Conservation (phyloP, 2,888 invertebrate species). For the Venusia cambrica region DNA sequence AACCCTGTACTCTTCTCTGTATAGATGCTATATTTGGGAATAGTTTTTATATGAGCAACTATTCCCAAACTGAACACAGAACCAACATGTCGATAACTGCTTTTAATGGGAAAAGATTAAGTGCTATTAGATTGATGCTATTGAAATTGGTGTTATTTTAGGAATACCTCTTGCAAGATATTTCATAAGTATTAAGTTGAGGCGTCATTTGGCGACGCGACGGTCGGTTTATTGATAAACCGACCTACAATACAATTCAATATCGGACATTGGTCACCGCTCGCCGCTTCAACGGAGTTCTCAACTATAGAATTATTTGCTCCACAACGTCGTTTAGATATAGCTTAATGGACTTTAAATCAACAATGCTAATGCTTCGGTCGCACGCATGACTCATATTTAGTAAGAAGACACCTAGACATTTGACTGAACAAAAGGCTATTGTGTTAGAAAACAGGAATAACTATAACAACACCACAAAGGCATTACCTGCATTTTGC, state of each 20-base stretch:
- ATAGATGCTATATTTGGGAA: no score
- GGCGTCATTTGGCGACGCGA: slow-evolving; percentile 7
- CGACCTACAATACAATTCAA: slow-evolving; percentile 45
- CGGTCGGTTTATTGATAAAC: slow-evolving; percentile 44
- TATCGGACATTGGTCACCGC: slow-evolving; percentile 34
- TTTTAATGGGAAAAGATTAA: no score
- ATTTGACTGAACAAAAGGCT: slow-evolving; percentile 58
- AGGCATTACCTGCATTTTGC: no score
- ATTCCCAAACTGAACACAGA: no score
- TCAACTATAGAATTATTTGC: slow-evolving; percentile 41
- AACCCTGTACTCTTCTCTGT: no score
- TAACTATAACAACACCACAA: slow-evolving; percentile 56
- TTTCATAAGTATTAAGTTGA: slow-evolving; percentile 16
- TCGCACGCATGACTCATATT: slow-evolving; percentile 45
- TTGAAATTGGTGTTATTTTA: no score
- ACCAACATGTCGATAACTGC: no score
- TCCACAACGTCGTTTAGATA: slow-evolving; percentile 38
- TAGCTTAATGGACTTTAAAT: slow-evolving; percentile 33
- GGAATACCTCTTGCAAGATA: no score
- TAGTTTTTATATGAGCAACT: no score
- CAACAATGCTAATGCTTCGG: slow-evolving; percentile 35
- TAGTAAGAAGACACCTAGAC: slow-evolving; percentile 29
- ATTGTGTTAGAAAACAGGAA: slow-evolving; percentile 58
- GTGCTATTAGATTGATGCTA: no score
- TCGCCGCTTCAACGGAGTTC: slow-evolving; percentile 19